A percentile compares a stretch with the other conserved stretches of the same genome.
Evolutionary conservation across 2,797 vertebrate species (phyloP).

Genomic region (Sparus aurata): DNA sequence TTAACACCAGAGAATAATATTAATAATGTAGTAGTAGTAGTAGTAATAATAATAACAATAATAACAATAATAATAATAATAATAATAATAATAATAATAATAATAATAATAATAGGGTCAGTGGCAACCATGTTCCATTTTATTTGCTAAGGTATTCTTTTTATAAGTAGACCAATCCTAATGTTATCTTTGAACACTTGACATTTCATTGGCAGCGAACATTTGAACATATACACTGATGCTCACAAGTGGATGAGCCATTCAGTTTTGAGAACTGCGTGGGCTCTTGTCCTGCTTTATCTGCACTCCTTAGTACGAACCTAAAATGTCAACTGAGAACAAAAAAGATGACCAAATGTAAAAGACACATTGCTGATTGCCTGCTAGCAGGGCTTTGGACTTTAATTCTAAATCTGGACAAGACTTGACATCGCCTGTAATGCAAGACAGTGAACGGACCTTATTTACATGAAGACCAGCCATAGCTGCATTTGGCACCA

Average conservation of each 20-base stretch:
- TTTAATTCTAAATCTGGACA: not conserved
- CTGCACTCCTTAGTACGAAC: not conserved
- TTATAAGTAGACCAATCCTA: not conserved
- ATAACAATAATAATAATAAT: too few relatives aligned
- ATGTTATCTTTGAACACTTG: not conserved
- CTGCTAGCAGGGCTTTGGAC: not conserved
- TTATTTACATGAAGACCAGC: not conserved
- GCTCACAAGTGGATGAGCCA: not conserved
- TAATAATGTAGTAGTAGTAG: too few relatives aligned
- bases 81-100: too few relatives aligned
- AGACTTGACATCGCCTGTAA: not conserved
- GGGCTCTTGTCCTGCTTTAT: not conserved
- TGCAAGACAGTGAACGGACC: not conserved
- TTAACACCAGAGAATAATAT: not conserved
- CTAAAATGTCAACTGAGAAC: conserved; percentile 6
- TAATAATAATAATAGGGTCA: not conserved
- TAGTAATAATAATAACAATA: too few relatives aligned
- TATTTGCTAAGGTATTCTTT: not conserved
- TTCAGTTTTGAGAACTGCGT: not conserved
- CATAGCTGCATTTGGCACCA: not conserved
- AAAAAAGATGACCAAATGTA: not conserved
- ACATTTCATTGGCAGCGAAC: not conserved
- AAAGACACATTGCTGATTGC: not conserved
- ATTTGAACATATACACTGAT: not conserved
- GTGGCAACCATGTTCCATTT: not conserved